phyloP scores from a whole-genome alignment of 2,113 vertebrate species.

The Rhineura floridana region DNA sequence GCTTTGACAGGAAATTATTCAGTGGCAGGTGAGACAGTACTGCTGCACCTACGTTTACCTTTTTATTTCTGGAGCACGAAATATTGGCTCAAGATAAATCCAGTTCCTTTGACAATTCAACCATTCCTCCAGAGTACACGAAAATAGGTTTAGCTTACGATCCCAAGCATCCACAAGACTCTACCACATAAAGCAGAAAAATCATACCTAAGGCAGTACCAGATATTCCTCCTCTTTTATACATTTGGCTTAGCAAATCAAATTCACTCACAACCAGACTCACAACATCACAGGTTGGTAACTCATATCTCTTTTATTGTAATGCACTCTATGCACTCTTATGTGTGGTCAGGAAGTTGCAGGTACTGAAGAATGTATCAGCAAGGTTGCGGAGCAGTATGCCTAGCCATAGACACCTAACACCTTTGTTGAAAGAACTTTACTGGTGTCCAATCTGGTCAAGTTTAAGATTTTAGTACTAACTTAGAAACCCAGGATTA shows the following conservation, averaged over 20 bases:
- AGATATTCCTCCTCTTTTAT: not conserved
- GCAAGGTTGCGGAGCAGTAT: too few species aligned
- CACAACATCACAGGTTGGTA: too few species aligned
- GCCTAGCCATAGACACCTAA: too few species aligned
- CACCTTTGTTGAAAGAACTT: too few species aligned
- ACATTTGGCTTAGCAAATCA: not conserved
- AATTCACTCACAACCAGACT: not conserved
- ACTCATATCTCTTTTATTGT: too few species aligned
- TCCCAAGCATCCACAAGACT: constrained; percentile 70
- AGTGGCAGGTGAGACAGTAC: not conserved
- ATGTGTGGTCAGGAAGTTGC: too few species aligned
- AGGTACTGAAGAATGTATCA: too few species aligned
- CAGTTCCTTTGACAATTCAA: constrained; percentile 74
- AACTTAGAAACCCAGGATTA: too few species aligned
- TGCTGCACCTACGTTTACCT: constrained; percentile 58
- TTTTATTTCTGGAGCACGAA: constrained; percentile 72
- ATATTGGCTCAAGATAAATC: constrained; percentile 75
- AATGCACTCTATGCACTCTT: too few species aligned
- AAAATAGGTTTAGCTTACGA: constrained; percentile 67
- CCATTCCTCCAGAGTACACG: constrained; percentile 69
- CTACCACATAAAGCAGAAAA: constrained; percentile 51
- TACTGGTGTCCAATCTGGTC: too few species aligned
- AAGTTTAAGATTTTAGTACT: too few species aligned
- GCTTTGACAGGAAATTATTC: not conserved
- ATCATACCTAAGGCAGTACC: not conserved